Evolutionary conservation across 64 coral and sea anemone genomes (phyloP).

Genomic region (Platygyra sinensis): DNA sequence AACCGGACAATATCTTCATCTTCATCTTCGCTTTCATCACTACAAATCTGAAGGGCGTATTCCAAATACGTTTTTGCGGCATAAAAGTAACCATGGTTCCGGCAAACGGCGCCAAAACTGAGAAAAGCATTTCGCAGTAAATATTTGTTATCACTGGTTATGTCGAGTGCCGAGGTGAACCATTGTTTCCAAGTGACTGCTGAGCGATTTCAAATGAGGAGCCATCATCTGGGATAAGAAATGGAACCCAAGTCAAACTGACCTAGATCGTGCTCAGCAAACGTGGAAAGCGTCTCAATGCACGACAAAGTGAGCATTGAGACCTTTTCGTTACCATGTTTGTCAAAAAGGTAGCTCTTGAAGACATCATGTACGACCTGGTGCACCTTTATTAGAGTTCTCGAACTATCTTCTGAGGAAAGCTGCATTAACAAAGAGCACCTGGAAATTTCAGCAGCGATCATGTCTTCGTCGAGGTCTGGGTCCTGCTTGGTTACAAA

Average conservation of each 20-base stretch:
- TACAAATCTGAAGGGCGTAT: not conserved
- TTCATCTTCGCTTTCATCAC: not conserved
- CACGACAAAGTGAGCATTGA: not conserved
- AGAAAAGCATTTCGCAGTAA: not conserved
- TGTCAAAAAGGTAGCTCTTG: not conserved
- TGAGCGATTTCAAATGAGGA: slow-evolving; percentile 3
- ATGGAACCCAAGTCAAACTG: not conserved
- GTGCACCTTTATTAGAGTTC: not conserved
- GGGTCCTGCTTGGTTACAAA: slow-evolving; percentile 7
- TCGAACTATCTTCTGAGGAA: not conserved
- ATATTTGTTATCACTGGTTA: too few relatives aligned
- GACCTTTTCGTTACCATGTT: not conserved
- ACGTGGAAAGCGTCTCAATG: not conserved
- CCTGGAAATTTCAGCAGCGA: slow-evolving; percentile 3
- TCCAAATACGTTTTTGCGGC: not conserved
- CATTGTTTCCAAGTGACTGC: not conserved
- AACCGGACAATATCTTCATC: not conserved
- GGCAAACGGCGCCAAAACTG: not conserved
- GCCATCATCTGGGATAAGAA: not conserved
- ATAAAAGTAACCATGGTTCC: not conserved
- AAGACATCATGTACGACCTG: slow-evolving; percentile 13
- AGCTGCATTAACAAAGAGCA: not conserved
- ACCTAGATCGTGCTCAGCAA: not conserved
- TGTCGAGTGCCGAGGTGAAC: too few relatives aligned
- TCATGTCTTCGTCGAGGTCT: not conserved